Evolutionary conservation across 2,113 vertebrate genomes (phyloP), one percentile per base, ranked within the genome.

Genomic region (Eclectus roratus): DNA sequence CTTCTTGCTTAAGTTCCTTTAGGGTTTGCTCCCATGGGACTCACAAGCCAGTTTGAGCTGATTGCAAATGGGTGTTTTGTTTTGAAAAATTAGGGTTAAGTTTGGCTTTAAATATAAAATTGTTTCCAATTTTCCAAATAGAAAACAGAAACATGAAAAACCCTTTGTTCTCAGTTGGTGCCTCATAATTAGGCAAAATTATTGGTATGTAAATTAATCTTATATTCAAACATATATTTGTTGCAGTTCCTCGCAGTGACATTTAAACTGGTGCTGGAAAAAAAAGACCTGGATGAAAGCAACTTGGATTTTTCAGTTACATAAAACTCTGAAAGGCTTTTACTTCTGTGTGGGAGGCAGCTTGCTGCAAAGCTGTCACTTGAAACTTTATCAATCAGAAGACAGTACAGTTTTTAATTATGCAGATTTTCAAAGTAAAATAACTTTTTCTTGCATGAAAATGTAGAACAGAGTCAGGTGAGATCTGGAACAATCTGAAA

Each of bases 311-410:
- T 93, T 96, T 88, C 92, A 89, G 90, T 96, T 97, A 96, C 92
- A 93, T 97, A 97, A 97, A 97, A 96, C 89, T 96, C 95, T 97
- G 93, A 95, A 88, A 93, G 85, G 47, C 80, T 93, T 85, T 94
- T 89, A 90, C 78, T 87, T 46, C 70, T 96, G 91, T 86, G 74
- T 92, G 95, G 91, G 89, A 92, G 94, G 86, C 85, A 96, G 77
- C 94, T 97, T 97, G 95, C 96, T 97, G 96, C 94, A 96, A 97
- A 97, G 95, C 96, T 96, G 93, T 95, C 88, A 96, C 64, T 91
- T 97, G 80, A 97, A 97, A 97, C 96, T 90, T 95, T 94, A 96
- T 97, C 85, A 97, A 85, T 96, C 78, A 94, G 91, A 84, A 85
- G 91, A 74, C 70, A 95, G 94, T 70, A 84, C 93, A 28, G 25